A percentile compares a stretch with the other conserved stretches of the same genome.
These are phyloP conservation scores for Electrona antarctica DNA, from an alignment of 2,113 vertebrate genomes.

Conservation along the genomic window DNA sequence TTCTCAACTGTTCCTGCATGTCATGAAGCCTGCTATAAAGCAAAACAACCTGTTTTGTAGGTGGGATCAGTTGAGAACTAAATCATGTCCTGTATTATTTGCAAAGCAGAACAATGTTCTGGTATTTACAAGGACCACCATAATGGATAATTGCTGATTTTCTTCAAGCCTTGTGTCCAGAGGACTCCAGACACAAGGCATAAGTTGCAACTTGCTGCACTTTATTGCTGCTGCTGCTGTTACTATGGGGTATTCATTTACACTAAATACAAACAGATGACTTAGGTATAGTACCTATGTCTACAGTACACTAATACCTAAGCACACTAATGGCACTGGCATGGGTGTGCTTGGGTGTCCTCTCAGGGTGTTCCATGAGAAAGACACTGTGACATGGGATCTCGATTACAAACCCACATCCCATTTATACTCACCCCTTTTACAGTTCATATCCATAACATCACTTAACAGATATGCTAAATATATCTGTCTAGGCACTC, in stretches of 20 bases:
- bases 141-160: neutral
- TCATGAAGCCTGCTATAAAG: neutral
- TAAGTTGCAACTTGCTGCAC: neutral
- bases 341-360: too few species aligned
- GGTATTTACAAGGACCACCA: too few species aligned
- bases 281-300: constrained; percentile 5
- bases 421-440: constrained; percentile 53
- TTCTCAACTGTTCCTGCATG: neutral
- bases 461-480: constrained; percentile 27
- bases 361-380: constrained; percentile 67
- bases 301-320: neutral
- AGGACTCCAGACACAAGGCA: constrained; percentile 28
- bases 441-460: constrained; percentile 31
- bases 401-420: constrained; percentile 25
- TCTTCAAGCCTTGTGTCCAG: constrained; percentile 11
- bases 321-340: constrained; percentile 15
- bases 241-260: neutral
- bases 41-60: neutral
- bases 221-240: neutral
- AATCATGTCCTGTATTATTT: constrained; percentile 1
- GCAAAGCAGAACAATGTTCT: neutral
- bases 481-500: constrained; percentile 12
- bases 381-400: neutral
- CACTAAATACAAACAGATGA: neutral
- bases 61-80: neutral